Base-by-base conservation (phyloP, 2,113 vertebrate genomes). In the Perca fluviatilis region DNA sequence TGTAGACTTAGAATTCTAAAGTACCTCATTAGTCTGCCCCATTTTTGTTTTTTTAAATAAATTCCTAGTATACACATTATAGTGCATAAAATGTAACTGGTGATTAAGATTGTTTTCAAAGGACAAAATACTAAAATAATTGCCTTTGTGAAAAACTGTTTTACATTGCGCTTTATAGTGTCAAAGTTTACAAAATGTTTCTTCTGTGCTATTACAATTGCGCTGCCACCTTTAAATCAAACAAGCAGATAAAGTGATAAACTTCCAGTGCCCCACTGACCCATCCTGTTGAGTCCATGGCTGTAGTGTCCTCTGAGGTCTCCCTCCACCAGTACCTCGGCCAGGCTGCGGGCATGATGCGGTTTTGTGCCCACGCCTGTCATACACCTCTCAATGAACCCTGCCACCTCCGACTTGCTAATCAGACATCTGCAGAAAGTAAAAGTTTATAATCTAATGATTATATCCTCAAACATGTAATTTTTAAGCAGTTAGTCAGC, bases 281-380 rank as follows among this genome's bases (percentile, higher is more conserved):
- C 95, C 91, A 95, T 92, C 70, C 95, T 86, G 90, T 96, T 96
- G 51, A 96, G 95, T 40, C 95, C 95, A 5, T 96, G 95, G 83
- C 95, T 96, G 89, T 94, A 95, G 89, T 96, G 95, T 2, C 95
- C 95, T 12, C 95, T 90, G 79, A 83, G 71, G 87, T 96, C 95
- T 5, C 94, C 95, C 72, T 95, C 95, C 80, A 96, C 94, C 85
- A 96, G 87, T 57, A 96, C 95, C 70, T 95, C 89, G 0, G 95
- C 95, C 82, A 96, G 87, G 79, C 93, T 92, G 62, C 33, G 68
- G 19, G 94, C 95, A 3, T 96, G 95, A 66, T 94, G 89, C 3
- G 68, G 64, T 77, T 94, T 86, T 49, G 95, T 91, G 6, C 93
- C 95, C 68, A 94, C 95, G 0, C 91, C 86, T 1, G 36, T 71